Conservation (phyloP, 2,113 vertebrate genomes). For the Protobothrops mucrosquamatus region DNA sequence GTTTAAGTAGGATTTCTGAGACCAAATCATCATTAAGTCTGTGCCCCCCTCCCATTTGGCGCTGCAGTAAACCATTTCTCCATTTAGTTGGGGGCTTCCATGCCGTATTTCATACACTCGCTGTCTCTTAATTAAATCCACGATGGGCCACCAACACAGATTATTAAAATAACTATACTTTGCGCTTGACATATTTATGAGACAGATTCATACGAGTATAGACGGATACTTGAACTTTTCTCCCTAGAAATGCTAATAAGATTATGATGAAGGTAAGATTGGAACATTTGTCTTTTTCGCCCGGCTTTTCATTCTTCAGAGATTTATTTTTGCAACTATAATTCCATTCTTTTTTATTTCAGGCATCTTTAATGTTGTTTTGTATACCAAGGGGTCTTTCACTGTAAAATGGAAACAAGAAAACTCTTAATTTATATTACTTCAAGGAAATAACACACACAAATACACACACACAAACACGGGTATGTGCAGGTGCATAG, state of each 20-base stretch:
- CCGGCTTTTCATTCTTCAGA: constrained; percentile 61
- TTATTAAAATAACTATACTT: constrained; percentile 82
- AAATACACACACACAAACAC: background rate
- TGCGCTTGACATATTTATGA: constrained; percentile 80
- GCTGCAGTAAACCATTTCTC: constrained; percentile 78
- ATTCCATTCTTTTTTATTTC: constrained; percentile 60
- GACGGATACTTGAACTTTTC: constrained; percentile 76
- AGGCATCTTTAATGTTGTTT: constrained; percentile 58
- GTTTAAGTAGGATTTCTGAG: constrained; percentile 70
- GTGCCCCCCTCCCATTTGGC: constrained; percentile 68
- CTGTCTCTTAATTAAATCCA: constrained; percentile 84
- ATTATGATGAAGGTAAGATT: constrained; percentile 79
- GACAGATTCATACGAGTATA: constrained; percentile 74
- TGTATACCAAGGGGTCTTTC: constrained; percentile 56
- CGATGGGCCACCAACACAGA: constrained; percentile 78
- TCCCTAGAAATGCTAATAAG: constrained; percentile 78
- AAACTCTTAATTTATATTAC: constrained; percentile 64
- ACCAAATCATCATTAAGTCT: constrained; percentile 70
- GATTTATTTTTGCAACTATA: constrained; percentile 72
- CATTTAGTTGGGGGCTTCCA: constrained; percentile 76
- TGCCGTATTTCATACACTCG: constrained; percentile 79
- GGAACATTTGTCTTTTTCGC: constrained; percentile 64
- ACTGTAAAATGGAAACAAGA: constrained; percentile 53
- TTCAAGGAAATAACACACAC: constrained; percentile 34
- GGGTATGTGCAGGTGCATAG: background rate